Base-by-base conservation (phyloP, 2,113 vertebrate species). In the Coregonus clupeaformis region DNA sequence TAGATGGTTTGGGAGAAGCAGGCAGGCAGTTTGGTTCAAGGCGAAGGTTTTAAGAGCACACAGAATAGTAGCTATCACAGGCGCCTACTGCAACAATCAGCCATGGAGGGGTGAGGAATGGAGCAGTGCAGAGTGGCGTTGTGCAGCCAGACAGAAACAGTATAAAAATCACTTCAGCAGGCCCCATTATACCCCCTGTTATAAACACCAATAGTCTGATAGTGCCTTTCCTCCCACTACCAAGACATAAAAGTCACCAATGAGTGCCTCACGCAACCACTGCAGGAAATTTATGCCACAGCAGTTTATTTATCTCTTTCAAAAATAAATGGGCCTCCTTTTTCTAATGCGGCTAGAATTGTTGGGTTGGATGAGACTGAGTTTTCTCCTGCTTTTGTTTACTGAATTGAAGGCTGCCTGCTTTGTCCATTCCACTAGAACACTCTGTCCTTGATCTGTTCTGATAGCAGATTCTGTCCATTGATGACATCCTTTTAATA, bases 151-250 rank as follows among this genome's bases (percentile, higher is more conserved):
- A 87, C 85, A 87, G 87, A 86, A 85, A 85, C 45, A 69, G 49
- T 84, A 87, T 86, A 88, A 92, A 92, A 86, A 80, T 89, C 90
- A 74, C 76, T 90, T 83, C 87, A 89, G 84, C 84, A 77, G 80
- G 9, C 84, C 87, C 89, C 87, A 89, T 91, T 91, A 91, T 89
- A 90, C 68, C 81, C 81, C 72, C 75, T 82, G 84, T 89, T 90
- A 87, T 90, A 91, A 90, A 91, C 84, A 84, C 76, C 84, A 90
- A 91, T 90, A 90, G 88, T 88, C 87, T 88, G 86, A 90, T 89
- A 90, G 86, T 77, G 77, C 68, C 87, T 78, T 84, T 85, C 80
- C 81, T 88, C 84, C 87, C 84, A 91, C 85, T 90, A 82, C 80
- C 85, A 78, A 85, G 87, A 84, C 76, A 91, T 91, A 88, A 92